Percentiles rank a stretch among this genome's conserved stretches.
These are phyloP conservation scores for Centropus bengalensis DNA, from an alignment of 2,113 vertebrate genomes.

Conservation along the genomic window DNA sequence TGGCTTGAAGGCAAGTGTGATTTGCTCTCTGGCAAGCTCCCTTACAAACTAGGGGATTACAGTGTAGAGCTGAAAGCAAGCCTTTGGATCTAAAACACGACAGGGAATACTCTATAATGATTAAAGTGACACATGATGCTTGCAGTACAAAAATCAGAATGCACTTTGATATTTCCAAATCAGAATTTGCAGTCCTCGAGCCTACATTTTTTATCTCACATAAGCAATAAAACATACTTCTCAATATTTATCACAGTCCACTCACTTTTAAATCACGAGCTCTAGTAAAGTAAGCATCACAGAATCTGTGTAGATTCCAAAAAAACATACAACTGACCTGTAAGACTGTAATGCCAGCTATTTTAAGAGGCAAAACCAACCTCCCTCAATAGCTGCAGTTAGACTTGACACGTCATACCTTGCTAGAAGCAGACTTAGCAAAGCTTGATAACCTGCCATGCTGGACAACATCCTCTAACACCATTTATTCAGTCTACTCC, in stretches of 20 bases:
- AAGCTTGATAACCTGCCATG: neutral
- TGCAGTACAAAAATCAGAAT: neutral
- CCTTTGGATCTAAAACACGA: neutral
- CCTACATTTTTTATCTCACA: neutral
- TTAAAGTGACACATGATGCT: neutral
- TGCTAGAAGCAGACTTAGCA: neutral
- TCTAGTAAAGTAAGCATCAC: neutral
- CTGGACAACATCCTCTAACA: neutral
- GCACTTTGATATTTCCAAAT: neutral
- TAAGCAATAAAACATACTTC: neutral
- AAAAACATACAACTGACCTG: neutral
- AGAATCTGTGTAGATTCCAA: neutral
- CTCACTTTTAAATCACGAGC: neutral
- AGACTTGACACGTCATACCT: neutral
- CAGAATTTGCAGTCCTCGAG: neutral
- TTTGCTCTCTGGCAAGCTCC: neutral
- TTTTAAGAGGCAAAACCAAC: neutral
- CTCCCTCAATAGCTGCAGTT: neutral
- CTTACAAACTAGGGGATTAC: neutral
- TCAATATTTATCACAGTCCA: neutral
- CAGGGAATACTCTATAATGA: neutral
- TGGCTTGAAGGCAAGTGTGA: neutral
- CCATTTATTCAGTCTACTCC: neutral
- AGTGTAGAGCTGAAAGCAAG: neutral
- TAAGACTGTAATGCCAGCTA: neutral